Percentiles rank a stretch among this genome's conserved stretches.
These are phyloP conservation scores for Harpalus rufipes DNA, from an alignment of 2,888 invertebrate species.

Conservation along the genomic window DNA sequence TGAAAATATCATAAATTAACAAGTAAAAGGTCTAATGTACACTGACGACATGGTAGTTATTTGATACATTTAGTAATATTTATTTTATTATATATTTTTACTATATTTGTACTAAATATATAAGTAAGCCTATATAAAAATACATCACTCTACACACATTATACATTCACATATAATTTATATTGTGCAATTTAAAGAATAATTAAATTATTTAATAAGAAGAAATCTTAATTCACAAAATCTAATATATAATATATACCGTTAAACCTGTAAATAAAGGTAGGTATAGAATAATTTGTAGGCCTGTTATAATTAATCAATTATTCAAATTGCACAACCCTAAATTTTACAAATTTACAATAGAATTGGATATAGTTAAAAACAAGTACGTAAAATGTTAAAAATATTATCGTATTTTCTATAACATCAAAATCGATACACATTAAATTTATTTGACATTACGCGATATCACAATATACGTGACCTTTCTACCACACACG, in stretches of 20 bases:
- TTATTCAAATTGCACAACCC: conserved; percentile 61
- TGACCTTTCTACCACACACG: conserved; percentile 70
- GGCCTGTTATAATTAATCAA: conserved; percentile 17
- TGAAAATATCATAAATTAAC: too few species aligned
- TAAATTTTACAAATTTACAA: conserved; percentile 64
- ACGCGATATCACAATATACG: conserved; percentile 70
- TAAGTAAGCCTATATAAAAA: conserved; percentile 78
- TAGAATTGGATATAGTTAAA: conserved; percentile 56
- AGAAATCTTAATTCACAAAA: conserved; percentile 13
- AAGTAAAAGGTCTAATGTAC: too few species aligned
- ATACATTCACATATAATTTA: conserved; percentile 71
- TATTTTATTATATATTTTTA: conserved; percentile 70
- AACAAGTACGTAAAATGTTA: conserved; percentile 58
- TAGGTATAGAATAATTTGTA: conserved; percentile 1
- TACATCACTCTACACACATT: conserved; percentile 77
- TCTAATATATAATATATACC: conserved; percentile 17
- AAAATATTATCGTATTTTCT: conserved; percentile 62
- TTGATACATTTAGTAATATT: conserved; percentile 37
- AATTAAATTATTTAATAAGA: conserved; percentile 12
- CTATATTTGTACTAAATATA: conserved; percentile 77
- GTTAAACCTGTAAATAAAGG: conserved; percentile 7
- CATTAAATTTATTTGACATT: conserved; percentile 67
- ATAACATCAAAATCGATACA: conserved; percentile 64
- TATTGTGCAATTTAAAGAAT: conserved; percentile 65
- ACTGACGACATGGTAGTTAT: not conserved